Evolutionary conservation across 2,888 invertebrate species (phyloP), one percentile per base, ranked within the genome.

Genomic region (Scaptodrosophila latifasciaeformis): DNA sequence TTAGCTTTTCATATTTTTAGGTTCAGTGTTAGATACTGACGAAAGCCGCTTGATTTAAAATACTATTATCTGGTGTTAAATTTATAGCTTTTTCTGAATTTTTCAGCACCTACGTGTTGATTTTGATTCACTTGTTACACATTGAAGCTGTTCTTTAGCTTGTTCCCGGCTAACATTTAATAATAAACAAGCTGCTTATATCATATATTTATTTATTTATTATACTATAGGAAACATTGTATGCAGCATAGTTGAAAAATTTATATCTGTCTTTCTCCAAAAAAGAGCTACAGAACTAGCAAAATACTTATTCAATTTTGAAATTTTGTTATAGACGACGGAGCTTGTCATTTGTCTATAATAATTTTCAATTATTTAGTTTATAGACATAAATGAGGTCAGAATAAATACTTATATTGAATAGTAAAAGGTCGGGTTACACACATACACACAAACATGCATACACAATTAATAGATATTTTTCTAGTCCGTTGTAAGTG

Each of bases 361-460:
- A 56, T 59, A 67, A 18, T 50, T 42, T 54, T 51, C 53, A 51
- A 65, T 64, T 62, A 54, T 64, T 70, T 59, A 76, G 78, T 78
- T 80, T 80, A 70, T 68, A 76, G 75, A 80, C 76, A 65, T 80
- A 78, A 76, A 78, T 76, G 81, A 80, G 81, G 78, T 80, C 78
- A 74, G 71, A 67, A 63, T 68, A 74, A n/a, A n/a, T 62, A 67
- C 45, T 72, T 62, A 67, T 66, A 60, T 61, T 49, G 66, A 61
- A 69, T 77, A 76, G 61, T 67, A 57, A 69, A 65, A 60, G 44
- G 52, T n/a, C n/a, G n/a, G n/a, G n/a, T n/a, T 72, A 52, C 19
- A 55, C 56, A 48, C 27, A 13, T 49, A 64, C 51, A 62, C 58
- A 59, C 21, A 39, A 46, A 63, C 45, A 62, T 43, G 45, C 45